Conservation (phyloP, 2,797 vertebrate genomes). For the Anolis apletophallus region DNA sequence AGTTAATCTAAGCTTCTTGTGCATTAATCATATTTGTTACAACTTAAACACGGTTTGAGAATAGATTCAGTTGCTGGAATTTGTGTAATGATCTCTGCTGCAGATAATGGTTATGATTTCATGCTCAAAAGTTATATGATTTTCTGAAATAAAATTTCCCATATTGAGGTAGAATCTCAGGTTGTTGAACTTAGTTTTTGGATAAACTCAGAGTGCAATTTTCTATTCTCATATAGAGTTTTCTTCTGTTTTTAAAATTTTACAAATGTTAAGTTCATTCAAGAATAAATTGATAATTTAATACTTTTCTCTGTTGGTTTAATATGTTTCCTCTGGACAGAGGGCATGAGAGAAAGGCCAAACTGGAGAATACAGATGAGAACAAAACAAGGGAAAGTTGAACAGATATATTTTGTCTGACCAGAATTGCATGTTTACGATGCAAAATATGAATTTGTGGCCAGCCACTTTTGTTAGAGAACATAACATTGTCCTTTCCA, state of each 20-base stretch:
- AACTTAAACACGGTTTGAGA: background rate
- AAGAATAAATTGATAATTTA: background rate
- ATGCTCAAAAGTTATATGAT: background rate
- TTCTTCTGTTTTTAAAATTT: too few relatives aligned
- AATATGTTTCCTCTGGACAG: background rate
- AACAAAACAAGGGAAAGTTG: background rate
- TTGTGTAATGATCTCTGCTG: background rate
- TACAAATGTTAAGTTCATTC: background rate
- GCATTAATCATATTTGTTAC: background rate
- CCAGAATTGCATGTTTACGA: background rate
- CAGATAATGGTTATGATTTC: background rate
- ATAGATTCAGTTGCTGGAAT: background rate
- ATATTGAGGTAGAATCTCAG: background rate
- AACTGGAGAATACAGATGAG: background rate
- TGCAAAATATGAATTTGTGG: background rate
- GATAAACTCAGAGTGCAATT: background rate
- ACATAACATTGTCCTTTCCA: constrained; percentile 26
- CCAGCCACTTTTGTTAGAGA: constrained; percentile 9
- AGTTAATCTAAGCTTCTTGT: background rate
- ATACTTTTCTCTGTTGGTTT: background rate
- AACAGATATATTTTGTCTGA: background rate
- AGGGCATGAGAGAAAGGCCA: background rate
- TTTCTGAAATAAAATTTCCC: background rate
- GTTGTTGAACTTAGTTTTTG: background rate
- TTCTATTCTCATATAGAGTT: background rate